Base-by-base conservation (phyloP, 2,113 vertebrate species). In the Noturus placidus region DNA sequence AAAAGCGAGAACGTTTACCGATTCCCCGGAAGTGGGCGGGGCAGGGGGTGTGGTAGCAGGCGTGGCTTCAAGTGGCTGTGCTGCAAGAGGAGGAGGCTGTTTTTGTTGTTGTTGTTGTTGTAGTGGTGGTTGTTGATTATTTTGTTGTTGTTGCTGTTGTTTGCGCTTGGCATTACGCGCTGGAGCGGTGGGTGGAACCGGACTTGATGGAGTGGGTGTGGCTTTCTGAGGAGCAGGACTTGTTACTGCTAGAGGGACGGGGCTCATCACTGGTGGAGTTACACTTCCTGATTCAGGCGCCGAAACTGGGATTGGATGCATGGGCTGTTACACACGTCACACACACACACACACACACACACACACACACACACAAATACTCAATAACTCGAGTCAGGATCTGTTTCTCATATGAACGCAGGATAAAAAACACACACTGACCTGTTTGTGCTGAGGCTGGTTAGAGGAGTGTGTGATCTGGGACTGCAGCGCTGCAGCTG, bases 401-500 rank as follows among this genome's bases (percentile, higher is more conserved):
- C 20, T 38, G 33, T 2, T 61, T 61, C 2, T 1, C 1, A 22
- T 20, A 56, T 30, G 50, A 78, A n/a, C 20, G 77, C n/a, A 10
- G 14, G 25, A 30, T 33, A 82, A 54, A 81, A 35, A 17, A 65
- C 80, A 38, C 56, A 87, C 50, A 63, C 86, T 77, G 78, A 95
- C 95, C 92, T 93, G 94, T 87, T 94, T 95, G 87, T 91, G 94
- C 46, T 89, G 91, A 86, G 89, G 82, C 70, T 89, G 91, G 84
- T 27, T 88, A 59, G 90, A 67, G 42, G 94, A 89, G 35, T 95
- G 95, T 0, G 94, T 92, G 77, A 94, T 95, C 91, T 96, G 95
- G 14, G 93, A 94, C 95, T 97, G 56, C 93, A 95, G 93, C 13
- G 94, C 93, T 89, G 94, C 94, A 76, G 93, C 94, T 42, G 95